A percentile compares a stretch with the other conserved stretches of the same genome.
Evolutionary conservation across 2,113 vertebrate genomes (phyloP).

Genomic region (Sinocyclocheilus rhinocerous): DNA sequence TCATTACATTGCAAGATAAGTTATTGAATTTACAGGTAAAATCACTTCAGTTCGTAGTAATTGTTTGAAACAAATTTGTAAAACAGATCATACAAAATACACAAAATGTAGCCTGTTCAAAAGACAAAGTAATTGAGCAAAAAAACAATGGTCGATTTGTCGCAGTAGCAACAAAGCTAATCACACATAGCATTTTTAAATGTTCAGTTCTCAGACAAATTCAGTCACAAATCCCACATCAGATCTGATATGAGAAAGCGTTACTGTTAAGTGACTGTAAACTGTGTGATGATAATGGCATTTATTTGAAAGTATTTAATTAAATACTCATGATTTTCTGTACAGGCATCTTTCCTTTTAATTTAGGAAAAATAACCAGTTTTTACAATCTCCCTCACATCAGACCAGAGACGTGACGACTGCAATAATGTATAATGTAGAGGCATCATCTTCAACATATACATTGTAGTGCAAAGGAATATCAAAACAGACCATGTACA

Average conservation of each 20-base stretch:
- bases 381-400: conserved; percentile 21
- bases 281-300: conserved; percentile 1
- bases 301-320: conserved; percentile 1
- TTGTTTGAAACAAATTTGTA: conserved; percentile 17
- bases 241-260: conserved; percentile 7
- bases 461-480: conserved; percentile 42
- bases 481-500: neutral
- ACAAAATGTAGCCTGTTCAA: neutral
- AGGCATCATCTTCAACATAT: conserved; percentile 36
- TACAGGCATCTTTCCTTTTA: conserved; percentile 30
- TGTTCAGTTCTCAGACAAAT: conserved; percentile 37
- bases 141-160: neutral
- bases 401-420: conserved; percentile 16
- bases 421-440: conserved; percentile 22
- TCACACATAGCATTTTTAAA: conserved; percentile 8
- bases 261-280: conserved; percentile 14
- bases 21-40: conserved; percentile 45
- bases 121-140: neutral
- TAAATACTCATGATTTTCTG: conserved; percentile 31
- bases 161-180: conserved; percentile 33
- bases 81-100: conserved; percentile 35
- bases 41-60: conserved; percentile 43
- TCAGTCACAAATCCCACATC: conserved; percentile 31
- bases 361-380: conserved; percentile 5
- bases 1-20: conserved; percentile 57